Conservation (phyloP, 2,797 vertebrate species). For the Phataginus tetradactyla region DNA sequence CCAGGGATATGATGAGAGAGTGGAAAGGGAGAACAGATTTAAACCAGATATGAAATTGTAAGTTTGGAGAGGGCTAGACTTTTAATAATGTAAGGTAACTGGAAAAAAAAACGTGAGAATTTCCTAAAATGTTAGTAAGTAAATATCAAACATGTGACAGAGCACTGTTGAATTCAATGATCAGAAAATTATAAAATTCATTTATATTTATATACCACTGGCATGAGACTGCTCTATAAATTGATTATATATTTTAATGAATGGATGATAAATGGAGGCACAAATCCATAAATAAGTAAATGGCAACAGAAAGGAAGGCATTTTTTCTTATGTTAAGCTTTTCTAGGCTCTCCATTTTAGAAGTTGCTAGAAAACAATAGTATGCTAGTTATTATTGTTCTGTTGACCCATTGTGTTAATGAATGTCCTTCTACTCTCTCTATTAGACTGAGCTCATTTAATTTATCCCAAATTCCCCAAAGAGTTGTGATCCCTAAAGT, state of each 20-base stretch:
- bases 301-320: neutral
- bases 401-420: neutral
- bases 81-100: neutral
- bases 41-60: neutral
- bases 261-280: neutral
- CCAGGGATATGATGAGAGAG: neutral
- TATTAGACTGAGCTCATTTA: neutral
- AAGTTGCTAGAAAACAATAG: neutral
- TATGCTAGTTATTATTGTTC: neutral
- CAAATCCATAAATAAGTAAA: neutral
- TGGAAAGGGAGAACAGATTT: neutral
- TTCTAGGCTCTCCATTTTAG: neutral
- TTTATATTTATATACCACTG: neutral
- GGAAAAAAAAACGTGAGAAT: neutral
- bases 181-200: neutral
- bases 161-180: neutral
- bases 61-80: neutral
- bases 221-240: neutral
- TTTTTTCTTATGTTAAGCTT: neutral
- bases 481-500: neutral
- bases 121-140: neutral
- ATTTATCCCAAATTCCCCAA: neutral
- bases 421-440: neutral
- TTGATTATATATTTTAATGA: neutral
- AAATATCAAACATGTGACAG: neutral